Base-by-base conservation (phyloP, 2,113 vertebrate species). In the Podarcis cretensis region DNA sequence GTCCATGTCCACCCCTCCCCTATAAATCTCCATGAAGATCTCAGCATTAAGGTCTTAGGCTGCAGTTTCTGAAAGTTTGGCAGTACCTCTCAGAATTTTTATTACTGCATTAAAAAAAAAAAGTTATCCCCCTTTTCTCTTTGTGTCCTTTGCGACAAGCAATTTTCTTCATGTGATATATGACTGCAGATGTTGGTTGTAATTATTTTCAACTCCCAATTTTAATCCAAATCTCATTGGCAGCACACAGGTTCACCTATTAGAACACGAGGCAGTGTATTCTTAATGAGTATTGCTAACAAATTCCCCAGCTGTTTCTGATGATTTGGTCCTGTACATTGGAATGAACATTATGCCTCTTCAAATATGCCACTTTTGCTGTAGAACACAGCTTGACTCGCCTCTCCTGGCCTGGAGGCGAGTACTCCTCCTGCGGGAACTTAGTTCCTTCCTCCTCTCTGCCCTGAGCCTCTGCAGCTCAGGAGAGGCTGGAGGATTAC, bases 221-320 rank as follows among this genome's bases (percentile, higher is more conserved):
- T 89, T 90, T 88, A 87, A 5, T 85, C 9, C 81, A 89, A 90
- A 83, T 66, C 59, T 54, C 87, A 57, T 48, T 66, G 74, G 63
- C 40, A 69, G 81, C 73, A 18, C 71, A 30, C 88, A 88, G 25
- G 83, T 80, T 77, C 35, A 75, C 79, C 69, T 88, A 69, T n/a
- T 86, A 87, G 80, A 92, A 87, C 18, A 30, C 27, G 13, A 30
- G 35, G 23, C n/a, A 80, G 59, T 75, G 35, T 35, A 3, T 57
- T 80, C 68, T 73, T 91, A 92, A 63, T 30, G 30, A 30, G 37
- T 90, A 85, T 88, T 80, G 76, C 48, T 92, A 90, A 86, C 74
- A 37, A 69, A 84, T 92, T 69, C 75, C 54, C 37, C 78, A 88
- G 88, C 78, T 86, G 84, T 89, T 89, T 86, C 83, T 90, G 89